Base-by-base conservation (phyloP, 2,797 vertebrate species). In the Sciurus carolinensis region DNA sequence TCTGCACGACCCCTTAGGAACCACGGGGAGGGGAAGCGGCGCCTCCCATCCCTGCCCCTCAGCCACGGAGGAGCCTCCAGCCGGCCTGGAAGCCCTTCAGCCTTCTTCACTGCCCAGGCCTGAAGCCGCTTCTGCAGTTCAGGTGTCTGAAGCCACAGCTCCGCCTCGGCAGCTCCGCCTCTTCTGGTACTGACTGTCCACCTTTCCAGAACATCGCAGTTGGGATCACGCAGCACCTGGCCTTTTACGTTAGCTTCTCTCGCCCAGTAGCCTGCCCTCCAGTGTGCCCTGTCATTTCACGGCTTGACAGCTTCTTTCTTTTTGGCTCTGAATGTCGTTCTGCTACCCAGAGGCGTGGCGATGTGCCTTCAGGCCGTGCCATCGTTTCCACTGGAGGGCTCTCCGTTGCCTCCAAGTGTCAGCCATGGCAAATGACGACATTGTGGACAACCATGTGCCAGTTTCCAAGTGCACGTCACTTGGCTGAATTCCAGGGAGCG, bases 401-500 rank as follows among this genome's bases (percentile, higher is more conserved):
- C 7, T 1, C 6, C 30, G 36, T 3, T 28, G 39, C 67, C 30
- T 57, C 39, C 24, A 18, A 33, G 75, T n/a, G 42, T 75, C 2
- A 26, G 62, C 18, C 22, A 1, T 36, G 9, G 36, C 5, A 8
- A 39, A n/a, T n/a, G 36, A 83, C 15, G 44, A 36, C 13, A 36
- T 50, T 11, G 0, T 10, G 3, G 22, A 52, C 17, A 2, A 14
- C 57, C 20, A 0, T 0, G 28, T 36, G 57, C 39, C 39, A 39
- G 39, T 39, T 39, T 39, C 39, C 39, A 39, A 39, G 39, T 39
- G 39, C 39, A 39, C 39, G 39, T 39, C 39, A 54, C 22, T 8
- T 79, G 84, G 15, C 33, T 36, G 28, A 17, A 5, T 11, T 1
- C 30, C 67, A 1, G 22, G 15, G 5, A 22, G 26, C 3, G 20